Conservation (phyloP, 2,113 vertebrate genomes). For the Todiramphus saurophagus region DNA sequence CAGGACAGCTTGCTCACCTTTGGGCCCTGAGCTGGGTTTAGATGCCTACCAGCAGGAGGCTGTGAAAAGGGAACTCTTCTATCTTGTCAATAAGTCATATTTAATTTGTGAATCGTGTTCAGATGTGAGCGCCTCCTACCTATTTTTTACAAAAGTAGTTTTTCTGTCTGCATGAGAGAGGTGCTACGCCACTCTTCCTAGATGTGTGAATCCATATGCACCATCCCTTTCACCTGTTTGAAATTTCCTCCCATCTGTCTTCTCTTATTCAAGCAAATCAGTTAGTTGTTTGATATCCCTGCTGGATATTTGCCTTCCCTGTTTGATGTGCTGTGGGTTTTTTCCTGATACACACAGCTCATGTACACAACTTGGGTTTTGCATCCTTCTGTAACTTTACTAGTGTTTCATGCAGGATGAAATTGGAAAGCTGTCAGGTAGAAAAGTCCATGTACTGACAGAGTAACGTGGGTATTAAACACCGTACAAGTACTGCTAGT, state of each 20-base stretch:
- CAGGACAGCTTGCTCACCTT: not conserved
- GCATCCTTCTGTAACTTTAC: not conserved
- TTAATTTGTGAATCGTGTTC: not conserved
- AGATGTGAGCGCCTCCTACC: accelerated
- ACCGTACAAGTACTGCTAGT: not conserved
- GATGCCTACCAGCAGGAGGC: not conserved
- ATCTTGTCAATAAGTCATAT: not conserved
- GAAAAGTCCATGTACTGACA: not conserved
- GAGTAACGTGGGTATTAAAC: not conserved
- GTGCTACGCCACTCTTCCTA: not conserved
- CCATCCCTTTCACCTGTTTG: not conserved
- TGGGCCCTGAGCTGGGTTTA: not conserved
- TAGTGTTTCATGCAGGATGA: not conserved
- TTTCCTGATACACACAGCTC: not conserved
- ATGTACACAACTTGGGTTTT: not conserved
- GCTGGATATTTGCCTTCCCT: not conserved
- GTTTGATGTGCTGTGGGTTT: not conserved
- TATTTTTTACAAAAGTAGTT: not conserved
- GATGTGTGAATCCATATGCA: accelerated
- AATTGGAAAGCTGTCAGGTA: not conserved
- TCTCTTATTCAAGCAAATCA: not conserved
- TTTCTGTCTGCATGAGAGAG: not conserved
- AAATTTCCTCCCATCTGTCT: not conserved
- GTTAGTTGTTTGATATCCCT: not conserved
- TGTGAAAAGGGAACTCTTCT: not conserved